Evolutionary conservation across 1,140 invertebrate species (phyloP).

Genomic region (Elymnias hypermnestra): DNA sequence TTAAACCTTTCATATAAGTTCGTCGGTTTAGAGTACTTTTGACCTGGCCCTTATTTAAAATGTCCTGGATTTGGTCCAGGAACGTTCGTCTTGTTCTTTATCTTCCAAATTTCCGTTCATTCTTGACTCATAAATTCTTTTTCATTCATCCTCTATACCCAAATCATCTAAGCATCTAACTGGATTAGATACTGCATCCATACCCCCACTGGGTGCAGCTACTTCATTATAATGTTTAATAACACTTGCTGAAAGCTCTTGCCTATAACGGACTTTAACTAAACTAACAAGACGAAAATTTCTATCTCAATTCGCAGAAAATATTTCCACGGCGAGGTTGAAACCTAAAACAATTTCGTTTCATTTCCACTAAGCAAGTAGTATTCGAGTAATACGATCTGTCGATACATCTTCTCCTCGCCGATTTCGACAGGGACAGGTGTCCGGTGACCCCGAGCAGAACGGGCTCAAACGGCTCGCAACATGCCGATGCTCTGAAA

Average conservation of each 20-base stretch:
- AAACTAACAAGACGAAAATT: background rate
- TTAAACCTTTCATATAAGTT: no score
- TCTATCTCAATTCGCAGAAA: background rate
- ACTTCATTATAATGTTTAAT: no score
- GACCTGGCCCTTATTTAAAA: no score
- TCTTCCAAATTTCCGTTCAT: no score
- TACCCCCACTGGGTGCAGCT: no score
- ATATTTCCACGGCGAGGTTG: background rate
- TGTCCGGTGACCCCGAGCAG: constrained; percentile 11
- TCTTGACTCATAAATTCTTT: no score
- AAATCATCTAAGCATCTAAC: no score
- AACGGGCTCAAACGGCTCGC: constrained; percentile 4
- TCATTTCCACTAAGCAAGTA: constrained; percentile 8
- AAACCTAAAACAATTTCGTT: constrained; percentile 6
- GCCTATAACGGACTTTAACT: background rate
- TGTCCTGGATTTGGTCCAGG: no score
- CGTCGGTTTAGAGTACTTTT: no score
- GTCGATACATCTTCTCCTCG: constrained; percentile 8
- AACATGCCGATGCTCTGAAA: constrained; percentile 6
- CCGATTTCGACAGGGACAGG: constrained; percentile 14
- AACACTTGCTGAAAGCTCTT: background rate
- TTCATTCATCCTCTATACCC: no score
- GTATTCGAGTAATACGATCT: constrained; percentile 8
- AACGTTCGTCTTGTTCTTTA: no score
- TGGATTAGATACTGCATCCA: no score